Evolutionary conservation across 2,797 vertebrate genomes (phyloP), one percentile per base, ranked within the genome.

Genomic region (Dicrostonyx torquatus): DNA sequence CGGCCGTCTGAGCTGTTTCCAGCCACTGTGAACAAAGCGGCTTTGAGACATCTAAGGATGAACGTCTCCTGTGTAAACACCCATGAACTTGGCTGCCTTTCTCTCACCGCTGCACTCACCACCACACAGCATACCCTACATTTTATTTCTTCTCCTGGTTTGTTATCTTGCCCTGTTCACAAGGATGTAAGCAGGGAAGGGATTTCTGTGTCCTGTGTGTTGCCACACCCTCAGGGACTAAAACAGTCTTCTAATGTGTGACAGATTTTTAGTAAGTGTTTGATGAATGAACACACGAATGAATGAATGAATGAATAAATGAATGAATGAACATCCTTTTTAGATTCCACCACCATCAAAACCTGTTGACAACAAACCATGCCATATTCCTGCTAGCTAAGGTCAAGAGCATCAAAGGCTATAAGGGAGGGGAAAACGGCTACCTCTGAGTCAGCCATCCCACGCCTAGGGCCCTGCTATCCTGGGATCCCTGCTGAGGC

Each of bases 391-490:
- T 15, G 9, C 40, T 70, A 80, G 58, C 45, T 29, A 9, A 43
- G 40, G 31, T 64, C 50, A 62, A 8, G 5, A 26, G 72, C 8
- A 45, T 20, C 34, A 24, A 9, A 18, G 1, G 40, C 6, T 12
- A 0, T 0, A 22, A 48, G 37, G 17, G 34, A 62, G 24, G 40
- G 70, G n/a, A 40, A 72, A n/a, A 14, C 9, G 2, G 3, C 6
- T 20, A 24, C 22, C 40, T 79, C 73, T 34, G 43, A 93, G 90
- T 87, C 93, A 48, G 85, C 26, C 13, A 40, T 58, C 94, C 89
- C 60, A 55, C 60, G 37, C 80, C 58, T 50, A 43, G 64, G 40
- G 60, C 77, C 8, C 8, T 45, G 68, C 90, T 40, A 85, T 73
- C 58, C 50, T 84, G 55, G 12, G 64, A 84, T 84, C 34, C 40